A percentile compares a stretch with the other conserved stretches of the same genome.
Conservation (phyloP, 2,797 vertebrate species). For the Megalops cyprinoides region DNA sequence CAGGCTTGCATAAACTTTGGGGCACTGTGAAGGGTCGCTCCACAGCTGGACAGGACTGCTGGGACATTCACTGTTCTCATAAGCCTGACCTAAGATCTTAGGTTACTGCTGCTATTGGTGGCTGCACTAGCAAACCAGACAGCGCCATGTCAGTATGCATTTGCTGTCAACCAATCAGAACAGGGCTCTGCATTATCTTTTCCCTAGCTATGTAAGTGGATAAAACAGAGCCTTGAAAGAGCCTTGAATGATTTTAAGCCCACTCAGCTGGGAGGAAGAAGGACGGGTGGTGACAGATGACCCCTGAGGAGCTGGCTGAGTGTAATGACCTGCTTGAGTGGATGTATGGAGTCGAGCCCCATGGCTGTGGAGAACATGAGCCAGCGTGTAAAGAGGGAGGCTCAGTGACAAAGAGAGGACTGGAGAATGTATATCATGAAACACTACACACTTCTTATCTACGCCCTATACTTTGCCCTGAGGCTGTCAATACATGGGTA, state of each 20-base stretch:
- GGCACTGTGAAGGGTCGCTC: too few species aligned
- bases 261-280: not conserved
- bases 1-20: too few species aligned
- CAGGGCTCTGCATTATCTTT: not conserved
- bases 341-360: conserved; percentile 47
- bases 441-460: conserved; percentile 62
- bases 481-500: conserved; percentile 54
- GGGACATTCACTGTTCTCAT: too few species aligned
- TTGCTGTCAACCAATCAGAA: not conserved
- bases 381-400: conserved; percentile 62
- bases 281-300: not conserved
- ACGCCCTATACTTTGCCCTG: conserved; percentile 44
- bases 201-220: not conserved
- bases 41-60: too few species aligned
- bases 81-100: too few species aligned
- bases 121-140: not conserved
- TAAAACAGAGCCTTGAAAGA: not conserved
- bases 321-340: conserved; percentile 64
- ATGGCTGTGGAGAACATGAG: conserved; percentile 64
- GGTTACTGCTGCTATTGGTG: not conserved
- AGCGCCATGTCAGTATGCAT: not conserved
- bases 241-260: not conserved
- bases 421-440: conserved; percentile 66
- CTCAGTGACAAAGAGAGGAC: conserved; percentile 62
- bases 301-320: conserved; percentile 39